Conservation (phyloP, 2,888 invertebrate species). For the Brachynemurus nebulosus region DNA sequence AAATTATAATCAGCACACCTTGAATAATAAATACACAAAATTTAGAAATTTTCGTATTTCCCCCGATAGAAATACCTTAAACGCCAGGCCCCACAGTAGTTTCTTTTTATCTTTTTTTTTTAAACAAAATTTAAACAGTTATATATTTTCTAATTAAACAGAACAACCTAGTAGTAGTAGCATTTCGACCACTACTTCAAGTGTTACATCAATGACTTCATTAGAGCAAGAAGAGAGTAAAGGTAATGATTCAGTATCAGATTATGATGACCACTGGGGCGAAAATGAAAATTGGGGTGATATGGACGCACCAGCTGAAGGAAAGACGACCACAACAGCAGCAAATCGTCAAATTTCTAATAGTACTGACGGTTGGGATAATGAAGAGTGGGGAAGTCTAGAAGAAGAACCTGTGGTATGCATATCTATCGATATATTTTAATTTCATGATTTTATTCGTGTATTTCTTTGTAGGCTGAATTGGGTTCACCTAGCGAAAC, state of each 20-base stretch:
- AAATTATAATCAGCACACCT: too few relatives aligned
- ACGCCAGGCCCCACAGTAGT: too few relatives aligned
- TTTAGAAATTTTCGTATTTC: too few relatives aligned
- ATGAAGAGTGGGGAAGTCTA: constrained; percentile 75
- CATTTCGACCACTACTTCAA: constrained; percentile 76
- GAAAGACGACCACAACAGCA: constrained; percentile 27
- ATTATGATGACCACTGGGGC: constrained; percentile 78
- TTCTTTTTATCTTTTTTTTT: constrained; percentile 6
- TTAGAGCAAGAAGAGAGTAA: constrained; percentile 62
- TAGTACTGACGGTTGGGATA: constrained; percentile 60
- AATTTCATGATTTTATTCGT: constrained; percentile 6
- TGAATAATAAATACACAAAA: too few relatives aligned
- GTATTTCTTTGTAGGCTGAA: constrained; percentile 33
- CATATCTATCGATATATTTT: constrained; percentile 13
- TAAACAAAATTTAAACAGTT: background rate
- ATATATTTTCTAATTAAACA: constrained; percentile 23
- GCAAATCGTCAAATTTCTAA: constrained; percentile 30
- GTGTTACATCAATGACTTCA: constrained; percentile 80
- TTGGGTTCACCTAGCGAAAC: constrained; percentile 46
- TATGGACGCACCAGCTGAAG: constrained; percentile 49
- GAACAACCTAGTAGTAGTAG: constrained; percentile 84
- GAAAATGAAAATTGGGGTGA: constrained; percentile 83
- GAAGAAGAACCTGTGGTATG: constrained; percentile 64
- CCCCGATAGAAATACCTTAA: too few relatives aligned
- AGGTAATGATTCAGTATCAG: constrained; percentile 67